Conservation (phyloP, 1,140 invertebrate species). For the Micrasema longulum region DNA sequence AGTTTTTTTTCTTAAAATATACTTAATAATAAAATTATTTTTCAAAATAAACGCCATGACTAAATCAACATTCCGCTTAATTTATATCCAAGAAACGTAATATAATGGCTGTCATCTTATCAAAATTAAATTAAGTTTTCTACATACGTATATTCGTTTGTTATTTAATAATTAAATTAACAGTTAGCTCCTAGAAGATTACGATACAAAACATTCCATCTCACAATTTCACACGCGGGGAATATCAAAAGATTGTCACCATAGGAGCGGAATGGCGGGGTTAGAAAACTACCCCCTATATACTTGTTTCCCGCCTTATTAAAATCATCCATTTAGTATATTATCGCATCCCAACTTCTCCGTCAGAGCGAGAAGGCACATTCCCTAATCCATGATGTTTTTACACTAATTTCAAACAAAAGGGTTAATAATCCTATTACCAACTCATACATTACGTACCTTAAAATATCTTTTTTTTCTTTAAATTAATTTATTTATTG, state of each 20-base stretch:
- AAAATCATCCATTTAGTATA: conserved; percentile 27
- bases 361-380: background rate
- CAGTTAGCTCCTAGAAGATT: background rate
- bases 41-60: too few relatives aligned
- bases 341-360: background rate
- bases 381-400: conserved; percentile 23
- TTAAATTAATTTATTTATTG: too few relatives aligned
- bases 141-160: conserved; percentile 1
- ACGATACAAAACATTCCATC: conserved; percentile 27
- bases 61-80: too few relatives aligned
- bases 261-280: background rate
- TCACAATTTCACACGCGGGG: conserved; percentile 9
- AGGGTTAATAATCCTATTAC: too few relatives aligned
- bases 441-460: too few relatives aligned
- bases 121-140: background rate
- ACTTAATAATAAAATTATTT: too few relatives aligned
- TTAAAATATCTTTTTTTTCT: too few relatives aligned
- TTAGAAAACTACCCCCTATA: background rate
- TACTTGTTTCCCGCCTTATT: conserved; percentile 1
- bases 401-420: conserved; percentile 29
- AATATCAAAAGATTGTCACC: conserved; percentile 29
- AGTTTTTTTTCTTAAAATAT: too few relatives aligned
- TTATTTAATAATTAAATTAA: conserved; percentile 31
- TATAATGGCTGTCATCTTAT: conserved; percentile 2
- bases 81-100: too few relatives aligned